Conservation (phyloP, 1,140 invertebrate genomes). For the Probaryconus sp. region DNA sequence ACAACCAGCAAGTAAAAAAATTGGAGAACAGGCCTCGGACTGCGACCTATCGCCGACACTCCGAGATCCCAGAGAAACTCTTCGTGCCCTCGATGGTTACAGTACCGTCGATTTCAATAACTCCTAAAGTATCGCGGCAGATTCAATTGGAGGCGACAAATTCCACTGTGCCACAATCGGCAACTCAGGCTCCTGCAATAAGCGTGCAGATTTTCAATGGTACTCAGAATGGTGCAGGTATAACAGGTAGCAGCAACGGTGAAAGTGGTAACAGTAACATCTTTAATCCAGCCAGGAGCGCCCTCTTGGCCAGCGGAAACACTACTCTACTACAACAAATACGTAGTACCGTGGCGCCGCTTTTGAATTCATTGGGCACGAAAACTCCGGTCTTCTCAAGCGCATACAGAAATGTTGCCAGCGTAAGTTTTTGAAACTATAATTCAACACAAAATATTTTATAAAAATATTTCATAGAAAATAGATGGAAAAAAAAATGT, state of each 20-base stretch:
- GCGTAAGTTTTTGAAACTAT: conserved; percentile 58
- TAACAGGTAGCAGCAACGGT: conserved; percentile 65
- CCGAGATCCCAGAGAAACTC: conserved; percentile 58
- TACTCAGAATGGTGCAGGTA: conserved; percentile 43
- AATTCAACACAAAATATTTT: neutral
- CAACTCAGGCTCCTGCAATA: conserved; percentile 64
- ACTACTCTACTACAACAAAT: conserved; percentile 70
- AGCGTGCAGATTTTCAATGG: conserved; percentile 65
- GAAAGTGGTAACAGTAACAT: conserved; percentile 69
- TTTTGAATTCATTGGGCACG: conserved; percentile 69
- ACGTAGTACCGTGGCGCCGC: conserved; percentile 74
- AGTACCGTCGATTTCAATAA: conserved; percentile 64
- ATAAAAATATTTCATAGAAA: neutral
- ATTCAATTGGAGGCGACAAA: neutral
- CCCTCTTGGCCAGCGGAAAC: conserved; percentile 67
- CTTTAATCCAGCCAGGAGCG: conserved; percentile 71
- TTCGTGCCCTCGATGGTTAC: conserved; percentile 41
- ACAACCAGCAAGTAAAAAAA: conserved; percentile 33
- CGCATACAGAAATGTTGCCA: conserved; percentile 69
- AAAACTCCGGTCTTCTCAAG: conserved; percentile 70
- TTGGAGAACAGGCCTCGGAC: conserved; percentile 70
- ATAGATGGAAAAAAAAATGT: neutral
- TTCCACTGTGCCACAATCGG: conserved; percentile 43
- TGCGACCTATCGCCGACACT: conserved; percentile 73
- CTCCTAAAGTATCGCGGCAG: conserved; percentile 56